phyloP scores from a whole-genome alignment of 2,797 vertebrate species.

The Sebastolobus alascanus region DNA sequence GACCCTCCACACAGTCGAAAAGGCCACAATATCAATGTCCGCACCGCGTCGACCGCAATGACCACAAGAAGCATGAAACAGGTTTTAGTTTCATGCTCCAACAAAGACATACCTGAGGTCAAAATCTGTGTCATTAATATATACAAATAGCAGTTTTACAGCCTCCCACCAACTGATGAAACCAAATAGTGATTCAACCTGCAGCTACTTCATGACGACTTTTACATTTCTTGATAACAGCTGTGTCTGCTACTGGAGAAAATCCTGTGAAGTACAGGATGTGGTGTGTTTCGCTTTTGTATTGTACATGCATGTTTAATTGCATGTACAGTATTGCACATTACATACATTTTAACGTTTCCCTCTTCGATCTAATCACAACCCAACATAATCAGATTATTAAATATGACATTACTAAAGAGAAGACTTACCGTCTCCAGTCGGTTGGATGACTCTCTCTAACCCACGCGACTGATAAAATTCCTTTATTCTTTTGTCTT shows the following conservation, averaged over 20 bases:
- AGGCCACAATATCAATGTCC: too few species aligned
- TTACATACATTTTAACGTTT: too few species aligned
- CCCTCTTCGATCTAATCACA: background rate
- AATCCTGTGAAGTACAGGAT: background rate
- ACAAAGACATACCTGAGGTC: background rate
- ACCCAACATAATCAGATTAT: background rate
- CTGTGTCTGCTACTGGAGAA: too few species aligned
- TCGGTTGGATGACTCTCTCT: slow-evolving; percentile 92
- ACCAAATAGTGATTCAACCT: background rate
- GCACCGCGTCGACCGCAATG: too few species aligned
- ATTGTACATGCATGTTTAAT: background rate
- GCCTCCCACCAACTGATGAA: background rate
- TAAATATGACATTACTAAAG: background rate
- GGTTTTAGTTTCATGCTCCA: too few species aligned
- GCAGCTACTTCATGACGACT: background rate
- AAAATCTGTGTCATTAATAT: background rate
- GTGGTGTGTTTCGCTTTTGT: background rate
- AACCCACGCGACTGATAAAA: slow-evolving; percentile 97
- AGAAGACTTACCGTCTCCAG: slow-evolving; percentile 86
- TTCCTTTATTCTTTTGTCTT: slow-evolving; percentile 96
- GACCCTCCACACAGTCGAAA: too few species aligned
- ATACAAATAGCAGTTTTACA: background rate
- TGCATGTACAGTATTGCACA: background rate
- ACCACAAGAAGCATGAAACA: background rate
- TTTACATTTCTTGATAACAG: background rate